These are phyloP conservation scores for Leiothrix lutea DNA, from an alignment of 2,113 vertebrate species.

Conservation along the genomic window DNA sequence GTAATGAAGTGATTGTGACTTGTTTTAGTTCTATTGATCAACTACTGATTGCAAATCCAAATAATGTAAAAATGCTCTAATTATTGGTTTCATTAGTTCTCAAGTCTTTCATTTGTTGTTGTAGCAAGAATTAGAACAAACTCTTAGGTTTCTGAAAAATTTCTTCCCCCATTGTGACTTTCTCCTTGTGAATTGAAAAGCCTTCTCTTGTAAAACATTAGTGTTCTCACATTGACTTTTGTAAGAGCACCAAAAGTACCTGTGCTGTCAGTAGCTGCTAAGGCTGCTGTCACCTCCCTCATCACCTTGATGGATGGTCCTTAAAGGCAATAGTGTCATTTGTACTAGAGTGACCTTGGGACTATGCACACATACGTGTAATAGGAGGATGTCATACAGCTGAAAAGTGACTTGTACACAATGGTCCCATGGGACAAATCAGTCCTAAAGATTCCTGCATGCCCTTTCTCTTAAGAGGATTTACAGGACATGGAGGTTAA, in stretches of 20 bases:
- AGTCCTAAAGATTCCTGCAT: not conserved
- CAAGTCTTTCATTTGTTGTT: not conserved
- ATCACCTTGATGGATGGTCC: not conserved
- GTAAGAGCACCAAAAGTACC: not conserved
- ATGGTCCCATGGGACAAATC: not conserved
- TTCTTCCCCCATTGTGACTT: not conserved
- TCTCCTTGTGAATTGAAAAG: not conserved
- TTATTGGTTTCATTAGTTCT: not conserved
- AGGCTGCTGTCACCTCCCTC: not conserved
- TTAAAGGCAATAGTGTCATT: not conserved
- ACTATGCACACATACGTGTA: fast-evolving
- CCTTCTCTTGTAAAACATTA: not conserved
- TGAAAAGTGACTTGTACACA: not conserved
- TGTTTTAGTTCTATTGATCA: not conserved
- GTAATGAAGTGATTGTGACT: not conserved
- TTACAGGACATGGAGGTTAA: not conserved
- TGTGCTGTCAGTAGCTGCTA: not conserved
- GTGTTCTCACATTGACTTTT: not conserved
- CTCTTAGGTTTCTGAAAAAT: not conserved
- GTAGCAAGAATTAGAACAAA: not conserved
- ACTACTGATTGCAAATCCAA: not conserved
- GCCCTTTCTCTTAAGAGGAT: not conserved
- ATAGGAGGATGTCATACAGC: not conserved
- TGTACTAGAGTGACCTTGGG: not conserved
- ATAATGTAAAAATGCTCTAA: not conserved